Percentiles rank a stretch among this genome's conserved stretches.
Conservation (phyloP, 2,888 invertebrate species). For the Sepioteuthis lessoniana region DNA sequence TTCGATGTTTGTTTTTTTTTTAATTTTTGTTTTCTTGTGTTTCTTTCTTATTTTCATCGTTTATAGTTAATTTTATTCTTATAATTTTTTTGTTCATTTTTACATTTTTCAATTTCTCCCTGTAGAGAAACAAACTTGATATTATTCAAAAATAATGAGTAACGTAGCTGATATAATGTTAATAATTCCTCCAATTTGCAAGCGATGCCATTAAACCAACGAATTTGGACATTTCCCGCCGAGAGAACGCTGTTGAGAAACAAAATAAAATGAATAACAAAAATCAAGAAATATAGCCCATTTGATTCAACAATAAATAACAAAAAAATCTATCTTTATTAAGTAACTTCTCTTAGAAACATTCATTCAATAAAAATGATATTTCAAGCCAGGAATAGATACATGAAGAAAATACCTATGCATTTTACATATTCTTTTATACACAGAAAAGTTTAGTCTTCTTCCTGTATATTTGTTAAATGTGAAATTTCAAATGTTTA, state of each 20-base stretch:
- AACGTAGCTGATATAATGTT: neutral
- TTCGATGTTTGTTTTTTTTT: too few relatives aligned
- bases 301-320: neutral
- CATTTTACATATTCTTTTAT: neutral
- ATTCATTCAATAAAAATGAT: neutral
- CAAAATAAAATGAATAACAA: neutral
- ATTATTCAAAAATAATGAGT: neutral
- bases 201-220: neutral
- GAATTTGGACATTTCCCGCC: neutral
- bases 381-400: neutral
- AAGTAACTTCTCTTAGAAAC: neutral
- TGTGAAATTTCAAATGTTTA: too few relatives aligned
- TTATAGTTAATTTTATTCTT: too few relatives aligned
- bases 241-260: neutral
- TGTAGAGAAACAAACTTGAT: neutral
- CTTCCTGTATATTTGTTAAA: neutral
- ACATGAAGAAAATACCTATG: neutral
- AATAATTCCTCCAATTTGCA: slow-evolving; percentile 33
- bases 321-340: neutral
- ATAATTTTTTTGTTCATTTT: neutral
- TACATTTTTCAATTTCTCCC: neutral
- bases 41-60: too few relatives aligned
- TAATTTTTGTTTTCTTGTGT: neutral
- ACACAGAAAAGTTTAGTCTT: neutral
- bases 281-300: neutral